Percentiles rank a stretch among this genome's conserved stretches.
phyloP scores from a whole-genome alignment of 2,797 vertebrate genomes.

The Onychomys arenicola region DNA sequence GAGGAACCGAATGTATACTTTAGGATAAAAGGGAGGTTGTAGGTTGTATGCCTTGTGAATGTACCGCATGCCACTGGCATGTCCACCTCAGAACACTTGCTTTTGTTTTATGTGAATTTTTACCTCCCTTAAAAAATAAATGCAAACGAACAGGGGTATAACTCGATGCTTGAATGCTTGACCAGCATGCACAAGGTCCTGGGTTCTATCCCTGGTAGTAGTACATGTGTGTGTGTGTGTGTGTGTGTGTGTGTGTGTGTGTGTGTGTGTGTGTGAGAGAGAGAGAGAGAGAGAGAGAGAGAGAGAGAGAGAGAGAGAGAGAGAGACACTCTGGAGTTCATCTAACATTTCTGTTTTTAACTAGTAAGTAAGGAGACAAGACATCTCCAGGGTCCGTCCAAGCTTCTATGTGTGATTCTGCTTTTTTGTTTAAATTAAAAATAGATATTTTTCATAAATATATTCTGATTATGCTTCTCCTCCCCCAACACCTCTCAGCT shows the following conservation, averaged over 20 bases:
- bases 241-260: not conserved
- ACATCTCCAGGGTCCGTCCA: not conserved
- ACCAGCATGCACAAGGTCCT: not conserved
- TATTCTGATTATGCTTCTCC: not conserved
- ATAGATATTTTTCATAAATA: not conserved
- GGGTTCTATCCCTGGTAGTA: not conserved
- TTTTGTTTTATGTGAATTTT: not conserved
- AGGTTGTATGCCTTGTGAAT: not conserved
- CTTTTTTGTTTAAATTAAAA: not conserved
- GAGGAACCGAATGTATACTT: not conserved
- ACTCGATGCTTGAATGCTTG: not conserved
- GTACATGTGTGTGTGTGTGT: not conserved
- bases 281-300: too few species aligned
- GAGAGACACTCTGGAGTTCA: not conserved
- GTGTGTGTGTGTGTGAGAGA: not conserved
- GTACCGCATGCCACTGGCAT: not conserved
- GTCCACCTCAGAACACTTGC: not conserved
- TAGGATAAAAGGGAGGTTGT: not conserved
- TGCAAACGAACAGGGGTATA: not conserved
- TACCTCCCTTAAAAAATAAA: not conserved
- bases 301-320: not conserved
- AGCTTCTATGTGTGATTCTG: not conserved
- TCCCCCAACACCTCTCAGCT: not conserved
- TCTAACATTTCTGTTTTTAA: conserved; percentile 32
- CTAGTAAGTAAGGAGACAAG: conserved; percentile 25